Base-by-base conservation (phyloP, 2,797 vertebrate species). In the Ambastaia sidthimunki region DNA sequence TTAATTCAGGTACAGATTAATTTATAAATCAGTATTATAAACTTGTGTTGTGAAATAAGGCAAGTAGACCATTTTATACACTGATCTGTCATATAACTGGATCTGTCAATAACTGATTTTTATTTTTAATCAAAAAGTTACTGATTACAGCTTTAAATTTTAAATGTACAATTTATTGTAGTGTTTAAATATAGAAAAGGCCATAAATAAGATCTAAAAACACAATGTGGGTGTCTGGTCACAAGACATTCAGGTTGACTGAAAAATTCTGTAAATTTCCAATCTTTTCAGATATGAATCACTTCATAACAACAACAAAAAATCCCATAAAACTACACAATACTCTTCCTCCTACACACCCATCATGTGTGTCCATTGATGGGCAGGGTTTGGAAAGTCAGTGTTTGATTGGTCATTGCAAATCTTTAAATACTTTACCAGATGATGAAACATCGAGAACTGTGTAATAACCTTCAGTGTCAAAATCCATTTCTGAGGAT, bases 331-430 rank as follows among this genome's bases (percentile, higher is more conserved):
- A 54, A 4, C 6, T 31, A 15, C 31, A 18, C 2, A 18, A 0
- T n/a, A 1, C 50, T 6, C 16, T 16, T 7, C n/a, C n/a, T 34
- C 60, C 2, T n/a, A 34, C 23, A 9, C 25, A 37, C 21, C n/a
- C 9, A 4, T 16, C 34, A 47, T 73, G 55, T 19, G 12, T 7
- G 1, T 15, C 4, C 41, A 13, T 54, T 7, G 41, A 77, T 82
- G 69, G 83, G 85, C 67, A 16, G 83, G 23, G 57, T 47, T 68
- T 55, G 28, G 11, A 18, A 7, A 52, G 44, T 4, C 23, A 68
- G 12, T 9, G 12, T 73, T 69, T 86, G 79, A 86, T 86, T 86
- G 85, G 85, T 60, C 55, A 4, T 15, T 3, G 4, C 15, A 63
- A 79, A 52, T 10, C 41, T 52, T 83, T 83, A 83, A 71, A 85